phyloP scores from a whole-genome alignment of 92 coral and sea anemone species.

The Ricordea florida region DNA sequence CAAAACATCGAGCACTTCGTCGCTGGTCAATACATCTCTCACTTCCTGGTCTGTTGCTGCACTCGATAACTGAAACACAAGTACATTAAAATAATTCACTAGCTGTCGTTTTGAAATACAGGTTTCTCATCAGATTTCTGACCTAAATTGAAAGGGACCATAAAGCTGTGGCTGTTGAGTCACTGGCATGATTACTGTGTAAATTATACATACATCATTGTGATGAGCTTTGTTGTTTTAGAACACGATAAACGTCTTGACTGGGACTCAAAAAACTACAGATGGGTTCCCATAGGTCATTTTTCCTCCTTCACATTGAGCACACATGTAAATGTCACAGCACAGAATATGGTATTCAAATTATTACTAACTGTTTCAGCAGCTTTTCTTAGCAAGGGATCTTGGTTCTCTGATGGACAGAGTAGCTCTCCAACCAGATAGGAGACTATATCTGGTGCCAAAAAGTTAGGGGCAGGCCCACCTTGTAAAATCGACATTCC shows the following conservation, averaged over 20 bases:
- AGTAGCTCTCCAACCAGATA: conserved; percentile 38
- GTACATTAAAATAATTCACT: neutral
- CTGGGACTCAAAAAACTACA: neutral
- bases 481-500: conserved; percentile 68
- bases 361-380: conserved; percentile 21
- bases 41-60: conserved; percentile 63
- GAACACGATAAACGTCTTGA: neutral
- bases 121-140: neutral
- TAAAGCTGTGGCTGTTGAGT: neutral
- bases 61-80: conserved; percentile 36
- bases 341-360: neutral
- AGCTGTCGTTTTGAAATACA: no score
- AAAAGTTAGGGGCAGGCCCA: conserved; percentile 73
- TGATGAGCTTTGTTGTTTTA: conserved; percentile 1
- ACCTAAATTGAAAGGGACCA: neutral
- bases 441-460: conserved; percentile 41
- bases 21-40: conserved; percentile 33
- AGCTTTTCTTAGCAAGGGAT: conserved; percentile 26
- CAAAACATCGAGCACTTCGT: conserved; percentile 60
- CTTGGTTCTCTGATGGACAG: conserved; percentile 29
- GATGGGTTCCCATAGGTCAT: conserved; percentile 9
- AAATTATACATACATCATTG: neutral
- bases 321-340: neutral
- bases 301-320: conserved; percentile 2
- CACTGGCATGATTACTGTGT: neutral